These are phyloP conservation scores for Hiodon tergisus DNA, from an alignment of 2,113 vertebrate species.

Conservation along the genomic window DNA sequence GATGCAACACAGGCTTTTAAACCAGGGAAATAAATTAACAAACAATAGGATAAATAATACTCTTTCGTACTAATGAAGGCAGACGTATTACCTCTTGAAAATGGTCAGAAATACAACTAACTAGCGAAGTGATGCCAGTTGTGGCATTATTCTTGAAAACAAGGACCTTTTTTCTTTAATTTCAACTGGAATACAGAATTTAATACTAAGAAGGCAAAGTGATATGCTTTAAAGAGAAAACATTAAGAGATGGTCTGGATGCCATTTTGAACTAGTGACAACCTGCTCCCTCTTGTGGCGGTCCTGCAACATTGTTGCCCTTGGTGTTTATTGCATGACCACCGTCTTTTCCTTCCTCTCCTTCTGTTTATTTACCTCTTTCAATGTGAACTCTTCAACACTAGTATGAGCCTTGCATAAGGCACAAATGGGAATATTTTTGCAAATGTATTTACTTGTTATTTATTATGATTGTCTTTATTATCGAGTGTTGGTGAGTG, in stretches of 20 bases:
- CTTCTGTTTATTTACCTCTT: conserved; percentile 37
- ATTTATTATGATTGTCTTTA: conserved; percentile 44
- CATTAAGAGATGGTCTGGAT: not conserved
- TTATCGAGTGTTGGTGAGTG: conserved; percentile 38
- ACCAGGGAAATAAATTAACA: not conserved
- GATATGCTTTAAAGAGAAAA: conserved; percentile 11
- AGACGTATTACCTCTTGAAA: conserved; percentile 9
- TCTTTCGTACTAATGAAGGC: not conserved
- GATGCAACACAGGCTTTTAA: conserved; percentile 1
- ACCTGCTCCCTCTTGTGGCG: conserved; percentile 38
- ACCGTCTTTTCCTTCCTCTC: conserved; percentile 13
- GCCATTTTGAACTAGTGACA: conserved; percentile 14
- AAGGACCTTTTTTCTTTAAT: not conserved
- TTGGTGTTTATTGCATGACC: conserved; percentile 47
- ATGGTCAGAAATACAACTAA: not conserved
- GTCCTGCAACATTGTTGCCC: conserved; percentile 34
- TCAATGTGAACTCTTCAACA: conserved; percentile 45
- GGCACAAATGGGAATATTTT: conserved; percentile 40
- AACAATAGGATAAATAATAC: not conserved
- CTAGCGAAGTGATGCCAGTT: conserved; percentile 1
- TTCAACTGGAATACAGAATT: not conserved
- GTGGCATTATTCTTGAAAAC: conserved; percentile 5
- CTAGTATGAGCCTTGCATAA: conserved; percentile 39
- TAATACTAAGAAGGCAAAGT: conserved; percentile 9
- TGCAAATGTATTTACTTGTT: conserved; percentile 47